Evolutionary conservation across 2,797 vertebrate species (phyloP).

Genomic region (Sebastes miniatus): DNA sequence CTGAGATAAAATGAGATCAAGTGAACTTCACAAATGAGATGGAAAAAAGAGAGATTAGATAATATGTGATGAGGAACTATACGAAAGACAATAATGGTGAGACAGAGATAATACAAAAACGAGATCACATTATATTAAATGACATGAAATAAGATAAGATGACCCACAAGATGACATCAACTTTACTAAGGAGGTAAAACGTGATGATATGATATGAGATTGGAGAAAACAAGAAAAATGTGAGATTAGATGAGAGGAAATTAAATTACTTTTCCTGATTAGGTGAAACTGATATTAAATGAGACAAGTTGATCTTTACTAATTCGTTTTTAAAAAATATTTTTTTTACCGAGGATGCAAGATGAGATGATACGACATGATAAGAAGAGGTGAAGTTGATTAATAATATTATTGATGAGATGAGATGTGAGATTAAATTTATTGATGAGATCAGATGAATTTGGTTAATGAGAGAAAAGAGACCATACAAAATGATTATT

Average conservation of each 20-base stretch:
- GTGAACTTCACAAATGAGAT: not conserved
- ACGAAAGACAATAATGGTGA: not conserved
- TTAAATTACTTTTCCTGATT: not conserved
- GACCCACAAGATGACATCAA: not conserved
- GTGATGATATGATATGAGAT: not conserved
- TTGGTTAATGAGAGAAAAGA: not conserved
- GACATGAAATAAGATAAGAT: not conserved
- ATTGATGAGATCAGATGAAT: not conserved
- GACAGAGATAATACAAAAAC: not conserved
- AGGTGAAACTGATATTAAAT: not conserved
- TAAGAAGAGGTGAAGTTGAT: no score
- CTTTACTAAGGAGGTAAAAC: not conserved
- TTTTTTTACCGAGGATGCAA: not conserved
- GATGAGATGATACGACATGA: not conserved
- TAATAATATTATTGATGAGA: not conserved
- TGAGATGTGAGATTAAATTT: not conserved
- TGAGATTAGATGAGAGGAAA: not conserved
- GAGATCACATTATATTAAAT: not conserved
- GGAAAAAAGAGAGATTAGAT: not conserved
- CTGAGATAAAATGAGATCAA: not conserved
- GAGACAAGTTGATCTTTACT: not conserved
- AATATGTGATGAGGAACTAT: not conserved
- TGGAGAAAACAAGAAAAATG: not conserved
- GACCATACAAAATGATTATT: not conserved
- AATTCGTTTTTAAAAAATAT: not conserved